phyloP scores from a whole-genome alignment of 2,888 invertebrate species.

The Zhuqinia jingwanae region DNA sequence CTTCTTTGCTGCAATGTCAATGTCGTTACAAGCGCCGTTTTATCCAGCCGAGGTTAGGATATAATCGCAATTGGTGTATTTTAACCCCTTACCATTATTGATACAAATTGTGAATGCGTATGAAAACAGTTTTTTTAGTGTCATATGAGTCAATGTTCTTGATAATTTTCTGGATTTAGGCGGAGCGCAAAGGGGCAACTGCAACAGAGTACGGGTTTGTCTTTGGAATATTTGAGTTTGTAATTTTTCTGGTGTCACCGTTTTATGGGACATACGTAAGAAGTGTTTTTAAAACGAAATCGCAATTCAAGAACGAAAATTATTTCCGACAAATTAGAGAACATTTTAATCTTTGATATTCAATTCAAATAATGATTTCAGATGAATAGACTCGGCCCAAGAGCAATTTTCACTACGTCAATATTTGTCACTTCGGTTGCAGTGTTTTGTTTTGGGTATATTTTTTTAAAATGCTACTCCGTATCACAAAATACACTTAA shows the following conservation, averaged over 20 bases:
- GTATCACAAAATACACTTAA: no score
- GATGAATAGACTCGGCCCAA: constrained; percentile 90
- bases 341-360: no score
- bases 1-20: constrained; percentile 92
- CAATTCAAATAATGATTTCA: constrained; percentile 80
- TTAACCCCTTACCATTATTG: no score
- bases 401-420: constrained; percentile 90
- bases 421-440: constrained; percentile 91
- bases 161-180: constrained; percentile 82
- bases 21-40: constrained; percentile 92
- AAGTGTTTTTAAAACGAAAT: no score
- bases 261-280: constrained; percentile 71
- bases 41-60: constrained; percentile 90
- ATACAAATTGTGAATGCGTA: background rate
- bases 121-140: background rate
- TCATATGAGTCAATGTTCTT: no score
- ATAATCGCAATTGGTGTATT: no score
- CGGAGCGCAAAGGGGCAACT: constrained; percentile 89
- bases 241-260: constrained; percentile 51
- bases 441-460: constrained; percentile 89
- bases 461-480: no score
- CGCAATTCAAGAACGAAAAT: no score
- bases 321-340: no score
- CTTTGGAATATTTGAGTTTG: constrained; percentile 84
- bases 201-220: constrained; percentile 89